Evolutionary conservation across 2,888 invertebrate genomes (phyloP).

Genomic region (Seladonia tumulorum): DNA sequence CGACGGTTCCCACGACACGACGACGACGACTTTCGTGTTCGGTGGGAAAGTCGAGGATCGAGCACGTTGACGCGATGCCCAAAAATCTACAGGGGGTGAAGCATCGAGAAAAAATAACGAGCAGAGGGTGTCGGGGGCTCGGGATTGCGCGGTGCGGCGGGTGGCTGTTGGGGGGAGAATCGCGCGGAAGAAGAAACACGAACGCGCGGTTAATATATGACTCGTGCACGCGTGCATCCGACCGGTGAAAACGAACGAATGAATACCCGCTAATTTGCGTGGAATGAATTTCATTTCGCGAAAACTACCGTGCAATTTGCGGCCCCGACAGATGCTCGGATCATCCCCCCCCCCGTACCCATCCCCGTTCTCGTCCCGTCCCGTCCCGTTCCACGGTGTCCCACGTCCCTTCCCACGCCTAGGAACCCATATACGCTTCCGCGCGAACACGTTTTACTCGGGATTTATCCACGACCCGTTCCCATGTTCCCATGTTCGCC

Average conservation of each 20-base stretch:
- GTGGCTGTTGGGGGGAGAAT: neutral
- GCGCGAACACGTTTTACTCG: conserved; percentile 11
- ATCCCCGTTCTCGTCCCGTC: neutral
- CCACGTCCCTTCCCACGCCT: neutral
- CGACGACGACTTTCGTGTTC: neutral
- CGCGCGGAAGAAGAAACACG: conserved; percentile 11
- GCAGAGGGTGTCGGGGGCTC: neutral
- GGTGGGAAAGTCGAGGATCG: neutral
- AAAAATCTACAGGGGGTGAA: conserved; percentile 8
- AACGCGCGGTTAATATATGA: conserved; percentile 40
- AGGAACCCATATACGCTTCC: conserved; percentile 6
- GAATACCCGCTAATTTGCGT: conserved; percentile 67
- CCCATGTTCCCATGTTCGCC: neutral
- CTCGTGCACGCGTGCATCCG: conserved; percentile 37
- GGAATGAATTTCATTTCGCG: conserved; percentile 68
- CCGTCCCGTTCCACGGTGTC: neutral
- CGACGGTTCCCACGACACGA: neutral
- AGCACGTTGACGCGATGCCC: neutral
- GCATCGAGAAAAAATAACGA: conserved; percentile 16
- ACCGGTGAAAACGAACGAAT: conserved; percentile 44
- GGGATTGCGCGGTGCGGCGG: neutral
- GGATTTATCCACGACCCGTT: conserved; percentile 19
- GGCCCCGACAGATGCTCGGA: conserved; percentile 39
- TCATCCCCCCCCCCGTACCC: neutral
- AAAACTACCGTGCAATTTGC: conserved; percentile 59